Conservation (phyloP, 2,888 invertebrate species). For the Drosophila merina region DNA sequence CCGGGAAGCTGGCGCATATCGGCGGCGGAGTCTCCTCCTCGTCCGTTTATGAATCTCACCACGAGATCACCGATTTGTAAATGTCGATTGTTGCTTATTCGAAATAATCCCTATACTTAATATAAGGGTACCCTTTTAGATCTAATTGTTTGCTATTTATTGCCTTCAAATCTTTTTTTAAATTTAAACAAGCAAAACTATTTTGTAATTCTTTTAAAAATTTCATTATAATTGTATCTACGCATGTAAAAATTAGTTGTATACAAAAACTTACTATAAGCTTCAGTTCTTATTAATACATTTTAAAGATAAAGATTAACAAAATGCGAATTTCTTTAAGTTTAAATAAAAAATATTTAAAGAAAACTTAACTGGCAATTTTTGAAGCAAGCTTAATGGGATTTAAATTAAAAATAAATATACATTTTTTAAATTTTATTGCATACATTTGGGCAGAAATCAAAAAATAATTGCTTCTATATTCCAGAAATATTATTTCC, state of each 20-base stretch:
- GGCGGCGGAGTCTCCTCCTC: slow-evolving; percentile 45
- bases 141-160: slow-evolving; percentile 53
- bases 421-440: background rate
- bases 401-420: background rate
- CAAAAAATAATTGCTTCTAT: background rate
- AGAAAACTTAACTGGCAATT: background rate
- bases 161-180: slow-evolving; percentile 53
- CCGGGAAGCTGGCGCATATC: slow-evolving; percentile 30
- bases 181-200: slow-evolving; percentile 43
- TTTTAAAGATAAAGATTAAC: slow-evolving; percentile 28
- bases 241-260: slow-evolving; percentile 65
- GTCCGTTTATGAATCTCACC: slow-evolving; percentile 75
- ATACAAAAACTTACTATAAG: slow-evolving; percentile 13
- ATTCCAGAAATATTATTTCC: background rate
- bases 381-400: slow-evolving; percentile 12
- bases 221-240: slow-evolving; percentile 37
- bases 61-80: slow-evolving; percentile 83
- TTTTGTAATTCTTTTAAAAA: slow-evolving; percentile 33
- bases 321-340: slow-evolving; percentile 52
- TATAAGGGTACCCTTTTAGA: slow-evolving; percentile 36
- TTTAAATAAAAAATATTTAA: slow-evolving; percentile 20
- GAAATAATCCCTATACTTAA: slow-evolving; percentile 49
- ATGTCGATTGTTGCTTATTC: slow-evolving; percentile 56
- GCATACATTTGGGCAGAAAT: slow-evolving; percentile 3
- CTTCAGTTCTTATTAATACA: slow-evolving; percentile 40